Evolutionary conservation across 2,797 vertebrate species (phyloP).

Genomic region (Bufotes viridis): DNA sequence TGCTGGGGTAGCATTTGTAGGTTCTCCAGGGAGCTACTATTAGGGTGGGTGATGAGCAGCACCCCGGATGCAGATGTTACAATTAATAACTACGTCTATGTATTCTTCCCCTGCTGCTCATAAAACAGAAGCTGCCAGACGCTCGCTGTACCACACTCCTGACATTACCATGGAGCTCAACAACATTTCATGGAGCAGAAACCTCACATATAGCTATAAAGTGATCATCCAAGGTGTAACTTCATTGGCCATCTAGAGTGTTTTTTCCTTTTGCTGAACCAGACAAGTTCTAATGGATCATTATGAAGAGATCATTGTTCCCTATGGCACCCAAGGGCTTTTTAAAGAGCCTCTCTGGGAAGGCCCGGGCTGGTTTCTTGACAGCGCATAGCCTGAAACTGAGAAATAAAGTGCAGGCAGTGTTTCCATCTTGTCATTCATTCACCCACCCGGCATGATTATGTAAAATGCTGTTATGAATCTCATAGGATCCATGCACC

Average conservation of each 20-base stretch:
- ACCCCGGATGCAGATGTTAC: not conserved
- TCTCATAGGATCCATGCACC: slow-evolving; percentile 2
- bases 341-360: not conserved
- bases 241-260: not conserved
- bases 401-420: not conserved
- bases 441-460: not conserved
- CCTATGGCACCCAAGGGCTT: not conserved
- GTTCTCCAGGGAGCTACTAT: not conserved
- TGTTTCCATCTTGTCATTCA: not conserved
- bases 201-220: not conserved
- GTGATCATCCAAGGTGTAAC: not conserved
- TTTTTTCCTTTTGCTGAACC: slow-evolving; percentile 7
- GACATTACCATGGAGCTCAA: not conserved
- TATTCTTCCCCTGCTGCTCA: not conserved
- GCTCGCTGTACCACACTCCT: not conserved
- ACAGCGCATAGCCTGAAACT: not conserved
- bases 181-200: not conserved
- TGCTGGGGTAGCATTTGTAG: not conserved
- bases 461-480: not conserved
- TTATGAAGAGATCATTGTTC: slow-evolving; percentile 13
- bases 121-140: not conserved
- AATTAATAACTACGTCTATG: not conserved
- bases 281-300: not conserved
- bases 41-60: not conserved
- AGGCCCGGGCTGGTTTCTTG: not conserved